Conservation (phyloP, 1,140 invertebrate species). For the Papilio helenus region DNA sequence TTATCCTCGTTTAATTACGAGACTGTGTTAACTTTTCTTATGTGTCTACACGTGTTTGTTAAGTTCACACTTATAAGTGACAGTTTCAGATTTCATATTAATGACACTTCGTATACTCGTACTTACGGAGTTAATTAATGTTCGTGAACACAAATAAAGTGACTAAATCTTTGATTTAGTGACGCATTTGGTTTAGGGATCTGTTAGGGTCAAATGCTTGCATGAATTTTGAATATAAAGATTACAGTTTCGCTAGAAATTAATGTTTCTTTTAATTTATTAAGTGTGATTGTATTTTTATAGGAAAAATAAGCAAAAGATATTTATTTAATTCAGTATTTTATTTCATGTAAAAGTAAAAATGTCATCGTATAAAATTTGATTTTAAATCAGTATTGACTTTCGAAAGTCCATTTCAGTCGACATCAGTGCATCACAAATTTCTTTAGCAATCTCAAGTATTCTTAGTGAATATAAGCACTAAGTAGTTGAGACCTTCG, state of each 20-base stretch:
- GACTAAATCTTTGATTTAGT: background rate
- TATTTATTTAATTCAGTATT: background rate
- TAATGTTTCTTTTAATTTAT: no score
- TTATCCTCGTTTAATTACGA: slow-evolving; percentile 14
- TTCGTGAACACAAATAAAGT: background rate
- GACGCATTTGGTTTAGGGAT: background rate
- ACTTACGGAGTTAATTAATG: slow-evolving; percentile 20
- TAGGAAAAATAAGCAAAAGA: background rate
- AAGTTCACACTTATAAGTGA: slow-evolving; percentile 25
- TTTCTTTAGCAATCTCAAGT: slow-evolving; percentile 30
- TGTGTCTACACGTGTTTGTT: background rate
- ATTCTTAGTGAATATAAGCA: slow-evolving; percentile 69
- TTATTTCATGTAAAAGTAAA: background rate
- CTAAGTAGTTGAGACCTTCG: slow-evolving; percentile 67
- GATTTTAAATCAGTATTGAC: background rate
- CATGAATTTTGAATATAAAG: background rate
- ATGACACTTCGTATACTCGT: background rate
- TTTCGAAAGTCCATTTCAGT: background rate
- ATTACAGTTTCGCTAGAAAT: no score
- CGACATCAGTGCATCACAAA: background rate
- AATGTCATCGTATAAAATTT: background rate
- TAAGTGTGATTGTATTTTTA: no score
- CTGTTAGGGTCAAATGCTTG: background rate
- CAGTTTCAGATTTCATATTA: slow-evolving; percentile 29
- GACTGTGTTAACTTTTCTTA: background rate